These are phyloP conservation scores for Cataglyphis cursor DNA, from an alignment of 2,888 invertebrate genomes.

Conservation along the genomic window DNA sequence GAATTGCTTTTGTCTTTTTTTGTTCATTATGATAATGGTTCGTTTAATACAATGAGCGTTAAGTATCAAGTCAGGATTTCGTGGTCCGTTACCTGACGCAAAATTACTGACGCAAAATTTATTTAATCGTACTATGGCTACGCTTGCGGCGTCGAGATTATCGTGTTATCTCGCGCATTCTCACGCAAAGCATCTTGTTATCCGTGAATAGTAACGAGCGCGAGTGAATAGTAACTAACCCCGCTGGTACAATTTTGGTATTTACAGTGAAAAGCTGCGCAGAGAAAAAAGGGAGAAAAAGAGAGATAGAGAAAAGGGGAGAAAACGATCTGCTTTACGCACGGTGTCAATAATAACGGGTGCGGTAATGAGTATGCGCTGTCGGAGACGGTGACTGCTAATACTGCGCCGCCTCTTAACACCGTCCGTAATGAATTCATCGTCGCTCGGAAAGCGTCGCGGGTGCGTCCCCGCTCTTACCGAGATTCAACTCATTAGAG, in stretches of 20 bases:
- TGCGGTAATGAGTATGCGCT: constrained; percentile 73
- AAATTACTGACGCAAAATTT: constrained; percentile 40
- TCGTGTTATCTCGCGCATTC: constrained; percentile 33
- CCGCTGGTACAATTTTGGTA: constrained; percentile 50
- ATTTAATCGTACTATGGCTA: constrained; percentile 23
- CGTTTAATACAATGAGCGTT: constrained; percentile 10
- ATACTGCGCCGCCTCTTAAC: constrained; percentile 73
- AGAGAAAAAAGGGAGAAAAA: neutral
- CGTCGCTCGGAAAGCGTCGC: constrained; percentile 70
- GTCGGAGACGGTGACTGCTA: constrained; percentile 68
- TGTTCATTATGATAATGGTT: constrained; percentile 5
- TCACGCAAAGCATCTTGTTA: constrained; percentile 35
- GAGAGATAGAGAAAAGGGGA: constrained; percentile 37
- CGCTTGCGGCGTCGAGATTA: constrained; percentile 30
- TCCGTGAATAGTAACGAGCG: constrained; percentile 46
- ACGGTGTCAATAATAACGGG: constrained; percentile 75
- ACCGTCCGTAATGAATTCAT: constrained; percentile 83
- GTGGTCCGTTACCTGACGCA: constrained; percentile 18
- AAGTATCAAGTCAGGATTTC: constrained; percentile 24
- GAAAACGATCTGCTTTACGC: constrained; percentile 62
- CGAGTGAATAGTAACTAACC: constrained; percentile 59
- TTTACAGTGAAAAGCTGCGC: constrained; percentile 57
- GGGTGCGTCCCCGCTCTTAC: constrained; percentile 65
- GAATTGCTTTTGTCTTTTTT: neutral
- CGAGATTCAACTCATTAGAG: constrained; percentile 85